Evolutionary conservation across 1,140 invertebrate species (phyloP).

Genomic region (Hypothenemus hampei): DNA sequence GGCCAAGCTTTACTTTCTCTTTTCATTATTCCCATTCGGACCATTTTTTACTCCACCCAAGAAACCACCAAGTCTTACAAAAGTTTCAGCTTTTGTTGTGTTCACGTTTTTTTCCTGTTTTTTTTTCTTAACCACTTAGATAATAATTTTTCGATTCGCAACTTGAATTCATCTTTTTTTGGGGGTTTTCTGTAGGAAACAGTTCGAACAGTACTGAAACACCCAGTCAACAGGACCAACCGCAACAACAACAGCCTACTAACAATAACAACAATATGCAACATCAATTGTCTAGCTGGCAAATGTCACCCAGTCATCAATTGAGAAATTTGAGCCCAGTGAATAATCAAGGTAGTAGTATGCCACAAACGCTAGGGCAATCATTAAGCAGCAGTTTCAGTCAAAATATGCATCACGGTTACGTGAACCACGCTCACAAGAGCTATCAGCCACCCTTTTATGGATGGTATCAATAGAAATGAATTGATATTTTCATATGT

Average conservation of each 20-base stretch:
- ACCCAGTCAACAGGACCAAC: conserved; percentile 31
- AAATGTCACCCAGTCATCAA: conserved; percentile 31
- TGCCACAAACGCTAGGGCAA: conserved; percentile 32
- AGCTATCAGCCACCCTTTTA: conserved; percentile 37
- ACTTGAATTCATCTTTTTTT: not conserved
- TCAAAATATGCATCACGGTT: conserved; percentile 37
- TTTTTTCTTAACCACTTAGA: not conserved
- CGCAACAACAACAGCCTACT: too few species aligned
- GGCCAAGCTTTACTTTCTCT: too few species aligned
- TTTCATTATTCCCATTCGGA: conserved; percentile 5
- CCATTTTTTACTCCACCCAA: not conserved
- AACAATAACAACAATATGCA: conserved; percentile 21
- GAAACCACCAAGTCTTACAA: not conserved
- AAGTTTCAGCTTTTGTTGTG: not conserved
- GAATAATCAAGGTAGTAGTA: conserved; percentile 14
- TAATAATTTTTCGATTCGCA: not conserved
- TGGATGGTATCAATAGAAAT: conserved; percentile 30
- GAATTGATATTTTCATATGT: not conserved
- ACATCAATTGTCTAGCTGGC: conserved; percentile 31
- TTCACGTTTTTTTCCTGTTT: not conserved
- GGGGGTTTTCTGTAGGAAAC: conserved; percentile 20
- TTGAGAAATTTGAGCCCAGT: conserved; percentile 33
- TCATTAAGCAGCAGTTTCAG: conserved; percentile 31
- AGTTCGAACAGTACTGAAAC: conserved; percentile 24
- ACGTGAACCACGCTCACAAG: conserved; percentile 33